Evolutionary conservation across 2,888 invertebrate species (phyloP).

Genomic region (Exocentrus adspersus): DNA sequence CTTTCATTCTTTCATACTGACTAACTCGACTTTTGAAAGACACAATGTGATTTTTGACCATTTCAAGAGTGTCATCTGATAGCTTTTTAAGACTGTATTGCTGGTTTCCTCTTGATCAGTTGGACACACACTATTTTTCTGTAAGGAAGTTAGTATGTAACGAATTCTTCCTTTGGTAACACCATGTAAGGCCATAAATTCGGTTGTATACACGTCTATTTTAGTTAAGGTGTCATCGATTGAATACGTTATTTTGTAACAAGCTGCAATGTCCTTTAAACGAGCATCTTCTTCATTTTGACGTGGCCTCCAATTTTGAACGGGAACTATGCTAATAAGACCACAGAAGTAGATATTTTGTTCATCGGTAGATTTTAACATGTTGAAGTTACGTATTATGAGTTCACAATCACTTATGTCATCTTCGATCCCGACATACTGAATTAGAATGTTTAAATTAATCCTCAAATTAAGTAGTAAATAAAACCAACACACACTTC

Average conservation of each 20-base stretch:
- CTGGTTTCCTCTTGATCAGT: slow-evolving; percentile 25
- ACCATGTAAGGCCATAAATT: background rate
- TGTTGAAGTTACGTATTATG: too few species aligned
- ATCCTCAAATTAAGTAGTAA: background rate
- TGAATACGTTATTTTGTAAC: background rate
- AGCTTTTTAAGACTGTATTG: slow-evolving; percentile 20
- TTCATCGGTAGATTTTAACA: background rate
- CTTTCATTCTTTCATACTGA: slow-evolving; percentile 41
- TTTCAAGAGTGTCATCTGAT: slow-evolving; percentile 1
- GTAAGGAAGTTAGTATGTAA: background rate
- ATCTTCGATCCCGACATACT: background rate
- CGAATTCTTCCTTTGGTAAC: slow-evolving; percentile 1
- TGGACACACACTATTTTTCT: background rate
- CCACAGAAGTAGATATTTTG: background rate
- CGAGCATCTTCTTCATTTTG: background rate
- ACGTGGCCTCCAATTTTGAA: background rate
- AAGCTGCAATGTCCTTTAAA: slow-evolving; percentile 2
- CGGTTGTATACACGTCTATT: background rate
- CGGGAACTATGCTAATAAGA: background rate
- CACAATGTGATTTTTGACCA: slow-evolving; percentile 37
- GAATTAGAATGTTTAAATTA: background rate
- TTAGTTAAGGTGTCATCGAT: background rate
- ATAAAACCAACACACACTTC: background rate
- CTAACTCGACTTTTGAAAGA: slow-evolving; percentile 45
- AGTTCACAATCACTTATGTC: slow-evolving; percentile 2